A percentile compares a stretch with the other conserved stretches of the same genome.
Conservation (phyloP, 2,113 vertebrate species). For the Abramis brama region DNA sequence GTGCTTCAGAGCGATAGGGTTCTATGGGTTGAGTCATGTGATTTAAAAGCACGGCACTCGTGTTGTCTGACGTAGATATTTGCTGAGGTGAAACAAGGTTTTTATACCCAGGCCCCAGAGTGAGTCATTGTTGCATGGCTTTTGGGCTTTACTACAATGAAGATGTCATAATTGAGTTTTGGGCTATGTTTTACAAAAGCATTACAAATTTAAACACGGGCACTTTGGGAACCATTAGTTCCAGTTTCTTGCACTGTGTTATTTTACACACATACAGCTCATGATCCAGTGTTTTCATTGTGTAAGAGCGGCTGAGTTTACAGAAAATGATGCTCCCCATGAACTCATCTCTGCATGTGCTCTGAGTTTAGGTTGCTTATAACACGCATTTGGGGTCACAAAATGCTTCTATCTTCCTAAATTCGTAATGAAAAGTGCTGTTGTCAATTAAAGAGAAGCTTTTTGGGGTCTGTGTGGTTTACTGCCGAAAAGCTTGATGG, state of each 20-base stretch:
- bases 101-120: neutral
- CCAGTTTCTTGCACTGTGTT: neutral
- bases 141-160: neutral
- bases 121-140: neutral
- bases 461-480: neutral
- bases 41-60: neutral
- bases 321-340: neutral
- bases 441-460: neutral
- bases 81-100: neutral
- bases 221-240: neutral
- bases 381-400: too few species aligned
- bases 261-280: neutral
- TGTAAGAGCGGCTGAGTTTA: neutral
- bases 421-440: neutral
- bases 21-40: conserved; percentile 25
- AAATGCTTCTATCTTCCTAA: neutral
- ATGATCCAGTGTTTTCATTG: neutral
- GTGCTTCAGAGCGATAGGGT: neutral
- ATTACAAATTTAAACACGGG: neutral
- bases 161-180: neutral
- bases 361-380: neutral
- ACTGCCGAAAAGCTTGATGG: neutral
- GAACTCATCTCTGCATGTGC: neutral
- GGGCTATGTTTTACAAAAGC: neutral
- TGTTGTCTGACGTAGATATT: conserved; percentile 3